Evolutionary conservation across 2,888 invertebrate genomes (phyloP), one percentile per base, ranked within the genome.

Genomic region (Lutraria lutraria): DNA sequence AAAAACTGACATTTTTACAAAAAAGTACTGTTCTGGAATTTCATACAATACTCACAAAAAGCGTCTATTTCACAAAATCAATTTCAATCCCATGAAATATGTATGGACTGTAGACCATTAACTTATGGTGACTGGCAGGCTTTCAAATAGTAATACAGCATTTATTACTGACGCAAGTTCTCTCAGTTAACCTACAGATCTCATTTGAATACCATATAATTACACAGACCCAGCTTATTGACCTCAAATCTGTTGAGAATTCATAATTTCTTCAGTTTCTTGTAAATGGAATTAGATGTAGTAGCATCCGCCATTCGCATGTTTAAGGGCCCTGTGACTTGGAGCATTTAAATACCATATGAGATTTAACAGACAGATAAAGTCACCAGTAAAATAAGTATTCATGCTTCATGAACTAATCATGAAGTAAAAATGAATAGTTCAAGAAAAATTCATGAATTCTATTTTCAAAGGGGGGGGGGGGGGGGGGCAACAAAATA

Each of bases 11-110:
- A 43, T 4, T 43, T 43, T 43, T 43, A 43, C 43, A 43, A 43
- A 43, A 43, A 43, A 4, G 43, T 43, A 43, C 43, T 8, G 8
- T 43, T 19, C 34, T 25, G 31, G 76, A 76, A 13, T 76, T 76
- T 76, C 25, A 25, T 76, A 34, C 76, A 72, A 10, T 29, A 31
- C 3, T 63, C 21, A 19, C 19, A 25, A 68, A 68, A 29, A 76
- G 76, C 12, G 19, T 19, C 76, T 76, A 34, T 31, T 76, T 76
- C 34, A 76, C 34, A 60, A 63, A 83, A 83, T 83, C 34, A 63
- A 83, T 63, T 83, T 63, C 60, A 83, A n/a, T 19, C 82, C 56
- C 29, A 83, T 83, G 82, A 83, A 83, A 83, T 83, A 83, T 83
- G 82, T 63, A 83, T 83, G 63, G n/a, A 83, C 10, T 15, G 19